Evolutionary conservation across 2,888 invertebrate species (phyloP).

Genomic region (Notocelia uddmanniana): DNA sequence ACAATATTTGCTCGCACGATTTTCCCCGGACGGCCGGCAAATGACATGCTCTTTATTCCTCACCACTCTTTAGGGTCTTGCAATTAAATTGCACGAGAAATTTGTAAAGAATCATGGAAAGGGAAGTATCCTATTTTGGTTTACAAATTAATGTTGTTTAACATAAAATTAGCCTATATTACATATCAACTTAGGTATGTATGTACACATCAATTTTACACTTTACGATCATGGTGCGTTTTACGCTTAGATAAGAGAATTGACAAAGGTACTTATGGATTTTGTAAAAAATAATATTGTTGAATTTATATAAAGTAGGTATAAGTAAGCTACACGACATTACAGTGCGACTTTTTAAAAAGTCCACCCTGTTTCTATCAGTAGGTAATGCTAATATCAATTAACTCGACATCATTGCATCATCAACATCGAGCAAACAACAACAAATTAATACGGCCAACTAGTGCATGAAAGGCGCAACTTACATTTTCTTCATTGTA

Average conservation of each 20-base stretch:
- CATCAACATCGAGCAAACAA: slow-evolving; percentile 14
- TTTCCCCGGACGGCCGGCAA: slow-evolving; percentile 67
- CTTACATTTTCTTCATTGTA: slow-evolving; percentile 37
- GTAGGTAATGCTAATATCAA: background rate
- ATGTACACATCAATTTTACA: no score
- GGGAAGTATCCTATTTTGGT: background rate
- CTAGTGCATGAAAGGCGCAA: slow-evolving; percentile 28
- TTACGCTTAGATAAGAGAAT: no score
- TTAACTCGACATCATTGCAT: slow-evolving; percentile 14
- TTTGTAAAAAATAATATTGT: no score
- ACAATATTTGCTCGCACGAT: slow-evolving; percentile 79
- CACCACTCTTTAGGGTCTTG: slow-evolving; percentile 59
- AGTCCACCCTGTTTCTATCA: background rate
- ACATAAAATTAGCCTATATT: background rate
- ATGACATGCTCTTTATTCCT: slow-evolving; percentile 72
- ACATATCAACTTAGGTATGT: background rate
- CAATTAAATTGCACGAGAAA: slow-evolving; percentile 69
- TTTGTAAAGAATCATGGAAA: slow-evolving; percentile 56
- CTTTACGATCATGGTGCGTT: no score
- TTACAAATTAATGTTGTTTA: background rate
- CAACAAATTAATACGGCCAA: slow-evolving; percentile 37
- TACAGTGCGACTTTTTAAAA: background rate
- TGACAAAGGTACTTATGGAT: no score
- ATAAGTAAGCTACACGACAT: no score
- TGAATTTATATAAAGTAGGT: no score